These are phyloP conservation scores for Taenioides sp. DNA, from an alignment of 2,797 vertebrate species.

Conservation along the genomic window DNA sequence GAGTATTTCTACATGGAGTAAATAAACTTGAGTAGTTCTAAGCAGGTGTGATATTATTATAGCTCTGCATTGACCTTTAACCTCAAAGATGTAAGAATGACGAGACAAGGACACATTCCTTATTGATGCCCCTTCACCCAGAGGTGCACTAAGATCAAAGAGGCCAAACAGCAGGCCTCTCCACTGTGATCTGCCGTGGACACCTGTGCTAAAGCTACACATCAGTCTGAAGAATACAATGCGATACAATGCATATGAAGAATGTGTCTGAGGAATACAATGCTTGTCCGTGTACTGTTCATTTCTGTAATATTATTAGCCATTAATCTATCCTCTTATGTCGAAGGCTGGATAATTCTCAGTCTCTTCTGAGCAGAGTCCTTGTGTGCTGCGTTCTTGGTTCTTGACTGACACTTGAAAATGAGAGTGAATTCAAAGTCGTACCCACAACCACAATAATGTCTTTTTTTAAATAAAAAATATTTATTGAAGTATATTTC, in stretches of 20 bases:
- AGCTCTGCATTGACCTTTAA: slow-evolving; percentile 5
- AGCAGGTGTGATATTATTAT: slow-evolving; percentile 22
- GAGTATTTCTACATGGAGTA: slow-evolving; percentile 62
- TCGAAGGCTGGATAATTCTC: too few species aligned
- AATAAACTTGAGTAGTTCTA: slow-evolving; percentile 57
- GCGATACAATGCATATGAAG: too few species aligned
- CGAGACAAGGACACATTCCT: neutral
- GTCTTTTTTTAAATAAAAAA: neutral
- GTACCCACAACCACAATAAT: neutral
- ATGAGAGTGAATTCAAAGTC: neutral
- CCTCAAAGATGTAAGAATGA: slow-evolving; percentile 3
- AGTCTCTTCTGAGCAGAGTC: neutral
- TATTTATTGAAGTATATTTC: too few species aligned
- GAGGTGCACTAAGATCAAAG: neutral
- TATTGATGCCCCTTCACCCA: neutral
- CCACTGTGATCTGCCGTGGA: too few species aligned
- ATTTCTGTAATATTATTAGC: neutral
- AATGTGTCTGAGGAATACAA: too few species aligned
- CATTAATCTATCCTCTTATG: neutral
- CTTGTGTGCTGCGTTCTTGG: neutral
- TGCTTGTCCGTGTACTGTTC: too few species aligned
- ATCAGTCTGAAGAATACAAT: too few species aligned
- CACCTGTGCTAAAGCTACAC: too few species aligned
- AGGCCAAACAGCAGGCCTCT: neutral
- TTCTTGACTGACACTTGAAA: neutral